These are phyloP conservation scores for Heliconius himera DNA, from an alignment of 1,140 invertebrate genomes.

Conservation along the genomic window DNA sequence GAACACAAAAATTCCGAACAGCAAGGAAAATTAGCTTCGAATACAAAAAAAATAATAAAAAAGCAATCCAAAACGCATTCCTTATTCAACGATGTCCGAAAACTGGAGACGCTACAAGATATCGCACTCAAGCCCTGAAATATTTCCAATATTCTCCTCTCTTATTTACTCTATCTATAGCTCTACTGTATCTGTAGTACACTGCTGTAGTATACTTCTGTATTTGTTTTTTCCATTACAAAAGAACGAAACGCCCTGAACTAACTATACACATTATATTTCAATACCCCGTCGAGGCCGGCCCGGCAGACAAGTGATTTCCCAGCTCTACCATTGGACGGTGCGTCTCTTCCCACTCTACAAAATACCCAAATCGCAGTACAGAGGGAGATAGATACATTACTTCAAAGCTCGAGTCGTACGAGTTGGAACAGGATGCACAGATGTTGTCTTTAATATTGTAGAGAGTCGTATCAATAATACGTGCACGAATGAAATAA, in stretches of 20 bases:
- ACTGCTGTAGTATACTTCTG: constrained; percentile 37
- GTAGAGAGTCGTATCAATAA: constrained; percentile 78
- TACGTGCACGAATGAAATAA: constrained; percentile 81
- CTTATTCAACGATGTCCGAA: constrained; percentile 77
- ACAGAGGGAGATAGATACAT: constrained; percentile 47
- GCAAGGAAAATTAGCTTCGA: constrained; percentile 11
- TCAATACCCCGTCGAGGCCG: constrained; percentile 65
- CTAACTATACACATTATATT: constrained; percentile 69
- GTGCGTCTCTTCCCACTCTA: constrained; percentile 37
- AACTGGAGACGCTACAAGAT: constrained; percentile 75
- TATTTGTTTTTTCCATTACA: constrained; percentile 80
- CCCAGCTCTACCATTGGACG: constrained; percentile 59
- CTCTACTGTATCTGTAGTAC: constrained; percentile 6
- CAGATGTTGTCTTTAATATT: constrained; percentile 61
- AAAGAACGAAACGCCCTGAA: constrained; percentile 70
- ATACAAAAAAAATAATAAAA: constrained; percentile 27
- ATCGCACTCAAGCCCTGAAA: constrained; percentile 74
- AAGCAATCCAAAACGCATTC: constrained; percentile 57
- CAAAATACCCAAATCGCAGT: constrained; percentile 54
- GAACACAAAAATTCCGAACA: constrained; percentile 9
- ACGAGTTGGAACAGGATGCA: constrained; percentile 50
- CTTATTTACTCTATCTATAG: constrained; percentile 53
- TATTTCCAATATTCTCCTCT: constrained; percentile 65
- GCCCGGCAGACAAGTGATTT: constrained; percentile 72
- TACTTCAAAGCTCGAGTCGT: rapidly evolving